Percentiles rank a stretch among this genome's conserved stretches.
Evolutionary conservation across 2,113 vertebrate genomes (phyloP).

Genomic region (Laterallus jamaicensis): DNA sequence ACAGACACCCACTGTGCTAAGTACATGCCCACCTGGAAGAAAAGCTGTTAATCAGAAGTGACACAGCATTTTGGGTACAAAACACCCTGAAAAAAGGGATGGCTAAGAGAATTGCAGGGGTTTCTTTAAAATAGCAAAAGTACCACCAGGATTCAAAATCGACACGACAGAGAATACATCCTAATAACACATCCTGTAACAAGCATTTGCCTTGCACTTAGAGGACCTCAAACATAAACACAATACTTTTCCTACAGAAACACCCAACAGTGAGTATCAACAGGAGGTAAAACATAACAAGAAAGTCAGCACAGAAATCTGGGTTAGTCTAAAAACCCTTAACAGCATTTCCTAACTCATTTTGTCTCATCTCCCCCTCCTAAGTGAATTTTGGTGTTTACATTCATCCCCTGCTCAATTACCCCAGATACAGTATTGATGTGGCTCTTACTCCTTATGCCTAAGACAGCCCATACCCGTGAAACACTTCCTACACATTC

Average conservation of each 20-base stretch:
- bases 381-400: neutral
- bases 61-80: neutral
- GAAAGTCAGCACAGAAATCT: neutral
- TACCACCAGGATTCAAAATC: neutral
- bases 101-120: neutral
- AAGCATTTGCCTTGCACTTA: neutral
- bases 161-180: neutral
- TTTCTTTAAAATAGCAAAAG: neutral
- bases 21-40: neutral
- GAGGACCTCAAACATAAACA: neutral
- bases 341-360: neutral
- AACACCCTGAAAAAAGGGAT: neutral
- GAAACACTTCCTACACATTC: neutral
- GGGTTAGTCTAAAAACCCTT: neutral
- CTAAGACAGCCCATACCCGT: neutral
- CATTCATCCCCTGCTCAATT: neutral
- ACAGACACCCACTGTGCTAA: neutral
- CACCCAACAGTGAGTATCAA: neutral
- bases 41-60: neutral
- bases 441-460: neutral
- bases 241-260: neutral
- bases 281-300: neutral
- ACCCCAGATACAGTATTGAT: neutral
- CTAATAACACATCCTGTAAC: neutral
- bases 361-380: neutral